phyloP scores from a whole-genome alignment of 1,140 invertebrate species.

The Charaxes varanes region DNA sequence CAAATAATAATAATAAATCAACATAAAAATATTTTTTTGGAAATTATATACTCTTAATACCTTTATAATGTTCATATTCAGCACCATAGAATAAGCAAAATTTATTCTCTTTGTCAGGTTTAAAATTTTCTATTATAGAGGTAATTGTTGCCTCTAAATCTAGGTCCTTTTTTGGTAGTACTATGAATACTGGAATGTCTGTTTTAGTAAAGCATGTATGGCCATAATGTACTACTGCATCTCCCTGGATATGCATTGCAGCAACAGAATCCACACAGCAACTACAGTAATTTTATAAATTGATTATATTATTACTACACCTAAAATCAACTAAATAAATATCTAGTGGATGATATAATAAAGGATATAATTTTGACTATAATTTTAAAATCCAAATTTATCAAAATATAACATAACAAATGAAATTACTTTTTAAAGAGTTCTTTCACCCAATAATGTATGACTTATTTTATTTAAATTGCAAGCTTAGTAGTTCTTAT shows the following conservation, averaged over 20 bases:
- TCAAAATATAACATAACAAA: too few relatives aligned
- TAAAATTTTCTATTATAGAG: constrained; percentile 29
- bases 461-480: too few relatives aligned
- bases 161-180: constrained; percentile 78
- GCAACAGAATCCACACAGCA: constrained; percentile 96
- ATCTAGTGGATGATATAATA: too few relatives aligned
- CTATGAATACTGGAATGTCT: constrained; percentile 82
- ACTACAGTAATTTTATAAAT: constrained; percentile 64
- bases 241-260: constrained; percentile 88
- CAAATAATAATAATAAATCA: not conserved
- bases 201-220: constrained; percentile 88
- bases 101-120: constrained; percentile 48
- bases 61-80: constrained; percentile 78
- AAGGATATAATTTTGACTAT: too few relatives aligned
- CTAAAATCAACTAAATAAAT: too few relatives aligned
- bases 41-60: too few relatives aligned
- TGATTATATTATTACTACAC: too few relatives aligned
- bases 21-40: not conserved
- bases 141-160: constrained; percentile 60
- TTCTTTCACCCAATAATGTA: too few relatives aligned
- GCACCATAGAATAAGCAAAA: constrained; percentile 85
- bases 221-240: constrained; percentile 94
- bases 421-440: too few relatives aligned
- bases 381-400: too few relatives aligned
- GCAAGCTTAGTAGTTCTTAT: too few relatives aligned